Conservation (phyloP, 2,797 vertebrate species). For the Mastacembelus armatus region DNA sequence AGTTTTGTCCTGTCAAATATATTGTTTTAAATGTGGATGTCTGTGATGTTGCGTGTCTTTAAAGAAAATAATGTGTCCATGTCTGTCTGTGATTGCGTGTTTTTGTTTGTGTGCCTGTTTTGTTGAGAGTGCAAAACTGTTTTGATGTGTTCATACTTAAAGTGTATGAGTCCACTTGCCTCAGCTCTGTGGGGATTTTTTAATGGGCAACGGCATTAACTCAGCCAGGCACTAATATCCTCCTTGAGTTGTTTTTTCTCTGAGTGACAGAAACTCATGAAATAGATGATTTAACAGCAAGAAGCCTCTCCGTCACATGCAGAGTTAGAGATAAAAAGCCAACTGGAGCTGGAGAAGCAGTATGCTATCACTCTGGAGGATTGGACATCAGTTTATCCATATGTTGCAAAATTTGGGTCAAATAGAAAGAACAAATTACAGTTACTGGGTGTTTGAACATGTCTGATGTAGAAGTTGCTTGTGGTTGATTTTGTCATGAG, state of each 20-base stretch:
- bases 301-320: slow-evolving; percentile 66
- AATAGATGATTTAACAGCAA: slow-evolving; percentile 77
- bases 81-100: slow-evolving; percentile 2
- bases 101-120: slow-evolving; percentile 11
- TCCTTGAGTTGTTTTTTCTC: slow-evolving; percentile 50
- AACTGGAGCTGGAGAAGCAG: slow-evolving; percentile 40
- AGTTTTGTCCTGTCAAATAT: neutral
- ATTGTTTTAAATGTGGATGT: neutral
- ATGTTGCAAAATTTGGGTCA: neutral
- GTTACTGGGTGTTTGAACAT: slow-evolving; percentile 13
- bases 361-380: slow-evolving; percentile 32
- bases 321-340: slow-evolving; percentile 57
- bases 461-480: too few species aligned
- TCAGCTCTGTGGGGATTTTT: slow-evolving; percentile 61
- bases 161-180: slow-evolving; percentile 49
- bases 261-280: slow-evolving; percentile 67
- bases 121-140: slow-evolving; percentile 21
- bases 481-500: neutral
- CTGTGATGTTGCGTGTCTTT: neutral
- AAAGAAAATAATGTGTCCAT: neutral
- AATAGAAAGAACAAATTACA: slow-evolving; percentile 19
- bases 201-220: slow-evolving; percentile 75
- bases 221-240: slow-evolving; percentile 67
- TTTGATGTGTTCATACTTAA: slow-evolving; percentile 43
- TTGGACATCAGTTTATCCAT: slow-evolving; percentile 36